Conservation (phyloP, 2,113 vertebrate species). For the Ariopsis seemanni region DNA sequence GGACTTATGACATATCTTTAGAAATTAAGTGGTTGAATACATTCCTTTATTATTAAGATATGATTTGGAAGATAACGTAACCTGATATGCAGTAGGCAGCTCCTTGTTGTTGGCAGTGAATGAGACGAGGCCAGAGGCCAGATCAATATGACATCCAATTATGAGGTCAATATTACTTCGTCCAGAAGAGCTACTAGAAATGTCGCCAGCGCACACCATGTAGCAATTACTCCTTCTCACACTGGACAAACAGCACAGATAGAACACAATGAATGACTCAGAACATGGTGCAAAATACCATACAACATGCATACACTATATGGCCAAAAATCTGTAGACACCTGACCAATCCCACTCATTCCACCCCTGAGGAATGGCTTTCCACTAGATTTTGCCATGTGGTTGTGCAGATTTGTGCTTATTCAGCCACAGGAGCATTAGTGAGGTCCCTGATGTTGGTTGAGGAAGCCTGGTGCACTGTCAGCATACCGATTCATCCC, state of each 20-base stretch:
- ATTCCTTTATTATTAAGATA: neutral
- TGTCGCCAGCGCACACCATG: conserved; percentile 91
- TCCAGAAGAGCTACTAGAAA: conserved; percentile 71
- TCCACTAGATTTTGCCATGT: neutral
- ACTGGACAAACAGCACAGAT: conserved; percentile 62
- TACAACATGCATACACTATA: neutral
- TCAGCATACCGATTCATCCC: neutral
- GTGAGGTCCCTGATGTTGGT: neutral
- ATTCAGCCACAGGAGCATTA: neutral
- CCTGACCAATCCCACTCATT: neutral
- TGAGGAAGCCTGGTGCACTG: neutral
- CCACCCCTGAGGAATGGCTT: neutral
- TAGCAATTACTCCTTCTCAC: conserved; percentile 96
- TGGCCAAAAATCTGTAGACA: neutral
- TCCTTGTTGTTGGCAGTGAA: conserved; percentile 93
- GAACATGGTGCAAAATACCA: conserved; percentile 18
- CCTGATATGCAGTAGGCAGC: conserved; percentile 88
- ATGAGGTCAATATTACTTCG: conserved; percentile 85
- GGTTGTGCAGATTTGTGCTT: neutral
- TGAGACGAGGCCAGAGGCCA: conserved; percentile 88
- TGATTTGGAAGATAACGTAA: conserved; percentile 56
- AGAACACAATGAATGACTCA: neutral
- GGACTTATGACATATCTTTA: neutral
- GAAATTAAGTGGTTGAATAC: neutral
- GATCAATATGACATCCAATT: conserved; percentile 91